Conservation (phyloP, 30 jellyfish, hydroid and myxozoan genomes). For the Sanderia malayensis region DNA sequence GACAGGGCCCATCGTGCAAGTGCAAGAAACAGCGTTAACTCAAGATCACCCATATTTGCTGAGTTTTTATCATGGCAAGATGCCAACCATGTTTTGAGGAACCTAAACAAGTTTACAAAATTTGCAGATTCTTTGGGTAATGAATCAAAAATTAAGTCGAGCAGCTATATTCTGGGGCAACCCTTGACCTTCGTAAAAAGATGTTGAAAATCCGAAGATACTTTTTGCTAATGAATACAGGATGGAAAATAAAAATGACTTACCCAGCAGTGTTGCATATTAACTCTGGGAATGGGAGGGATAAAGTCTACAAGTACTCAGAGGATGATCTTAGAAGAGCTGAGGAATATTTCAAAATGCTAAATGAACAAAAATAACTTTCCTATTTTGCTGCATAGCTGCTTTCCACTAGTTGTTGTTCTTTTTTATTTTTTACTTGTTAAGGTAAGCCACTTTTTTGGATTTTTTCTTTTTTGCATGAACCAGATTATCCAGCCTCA, state of each 20-base stretch:
- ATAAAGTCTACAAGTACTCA: background rate
- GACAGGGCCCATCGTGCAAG: conserved; percentile 18
- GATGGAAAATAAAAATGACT: background rate
- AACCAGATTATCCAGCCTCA: conserved; percentile 13
- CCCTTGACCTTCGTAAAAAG: background rate
- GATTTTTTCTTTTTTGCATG: conserved; percentile 3
- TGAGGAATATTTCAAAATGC: background rate
- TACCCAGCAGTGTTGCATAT: conserved; percentile 1
- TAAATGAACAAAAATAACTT: conserved; percentile 6
- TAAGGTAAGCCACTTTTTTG: conserved; percentile 13
- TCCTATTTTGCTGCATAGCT: conserved; percentile 15
- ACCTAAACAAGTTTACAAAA: conserved; percentile 15
- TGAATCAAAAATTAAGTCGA: conserved; percentile 26
- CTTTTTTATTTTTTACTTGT: conserved; percentile 1
- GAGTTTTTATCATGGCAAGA: conserved; percentile 22
- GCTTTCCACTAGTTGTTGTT: conserved; percentile 12
- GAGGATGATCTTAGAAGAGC: background rate
- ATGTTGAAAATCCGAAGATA: background rate
- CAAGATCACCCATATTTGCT: conserved; percentile 37
- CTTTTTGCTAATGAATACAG: background rate
- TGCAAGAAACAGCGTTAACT: background rate
- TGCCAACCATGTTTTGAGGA: conserved; percentile 31
- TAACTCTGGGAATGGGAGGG: conserved; percentile 2
- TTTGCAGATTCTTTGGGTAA: conserved; percentile 17
- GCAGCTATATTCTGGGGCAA: conserved; percentile 2